Evolutionary conservation across 2,113 vertebrate species (phyloP), one percentile per base, ranked within the genome.

Genomic region (Phylloscopus trochiloides): DNA sequence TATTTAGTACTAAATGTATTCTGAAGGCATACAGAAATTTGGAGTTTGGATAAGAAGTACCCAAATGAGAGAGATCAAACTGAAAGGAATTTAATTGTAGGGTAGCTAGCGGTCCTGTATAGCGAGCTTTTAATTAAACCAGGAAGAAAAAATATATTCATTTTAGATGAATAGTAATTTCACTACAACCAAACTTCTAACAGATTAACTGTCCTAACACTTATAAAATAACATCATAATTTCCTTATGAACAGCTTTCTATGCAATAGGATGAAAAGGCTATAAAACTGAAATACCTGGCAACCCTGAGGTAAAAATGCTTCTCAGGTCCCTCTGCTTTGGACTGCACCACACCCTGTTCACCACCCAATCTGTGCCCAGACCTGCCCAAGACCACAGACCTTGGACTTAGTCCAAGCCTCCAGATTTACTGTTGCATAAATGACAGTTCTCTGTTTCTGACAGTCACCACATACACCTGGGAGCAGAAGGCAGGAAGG

Each of bases 1-100:
- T 66, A 88, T 95, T 97, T 95, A 86, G 57, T 51, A 67, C 22
- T 72, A 84, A 84, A 81, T 17, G 3, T 73, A 85, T 88, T 94
- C 62, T 74, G 63, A 89, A 94, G 38, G 32, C 66, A 79, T 55
- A 80, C 4, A 75, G 51, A 88, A 91, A 80, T 86, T n/a, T 89
- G 77, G 59, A 96, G 61, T 61, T 81, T 73, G 20, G 65, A 77
- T 90, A 91, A 92, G 36, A 34, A 38, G 34, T 26, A 9, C 31
- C 19, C 55, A 91, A 72, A 90, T 47, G n/a, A 73, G 62, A 94
- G 21, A 68, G 45, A 82, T 73, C 58, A 79, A 72, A 66, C 34
- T 62, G 45, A 71, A 43, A 89, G 29, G 31, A 79, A 88, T 84
- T 77, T 79, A 50, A 54, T 28, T 93, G 45, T 70, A 73, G 40